phyloP scores from a whole-genome alignment of 2,888 invertebrate genomes.

The Thecophora atra region DNA sequence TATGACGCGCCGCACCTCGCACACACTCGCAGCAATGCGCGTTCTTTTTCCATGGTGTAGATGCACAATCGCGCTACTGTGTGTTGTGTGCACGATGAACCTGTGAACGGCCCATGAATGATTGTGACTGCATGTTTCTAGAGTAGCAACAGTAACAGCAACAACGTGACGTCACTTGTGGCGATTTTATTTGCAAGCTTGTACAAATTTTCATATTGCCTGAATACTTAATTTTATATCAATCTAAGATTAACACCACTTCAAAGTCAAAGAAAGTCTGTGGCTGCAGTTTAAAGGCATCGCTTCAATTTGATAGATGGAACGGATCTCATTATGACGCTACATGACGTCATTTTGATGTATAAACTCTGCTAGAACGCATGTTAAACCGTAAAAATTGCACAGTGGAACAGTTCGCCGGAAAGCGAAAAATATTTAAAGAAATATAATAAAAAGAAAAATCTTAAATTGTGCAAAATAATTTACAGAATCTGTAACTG shows the following conservation, averaged over 20 bases:
- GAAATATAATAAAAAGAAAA: too few species aligned
- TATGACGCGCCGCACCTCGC: slow-evolving; percentile 46
- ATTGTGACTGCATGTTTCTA: not conserved
- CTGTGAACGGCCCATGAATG: slow-evolving; percentile 9
- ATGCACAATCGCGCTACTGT: slow-evolving; percentile 23
- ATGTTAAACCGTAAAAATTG: not conserved
- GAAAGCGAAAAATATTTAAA: too few species aligned
- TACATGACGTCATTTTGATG: slow-evolving; percentile 32
- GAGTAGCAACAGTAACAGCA: too few species aligned
- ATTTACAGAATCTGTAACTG: too few species aligned
- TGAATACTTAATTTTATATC: too few species aligned
- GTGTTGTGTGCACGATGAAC: slow-evolving; percentile 13
- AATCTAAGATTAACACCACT: not conserved
- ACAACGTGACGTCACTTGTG: slow-evolving; percentile 29
- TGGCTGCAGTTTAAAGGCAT: not conserved
- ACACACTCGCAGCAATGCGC: slow-evolving; percentile 28
- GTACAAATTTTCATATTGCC: too few species aligned
- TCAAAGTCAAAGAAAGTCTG: not conserved
- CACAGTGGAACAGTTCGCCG: slow-evolving; percentile 40
- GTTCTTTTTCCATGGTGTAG: slow-evolving; percentile 22
- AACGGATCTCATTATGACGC: not conserved
- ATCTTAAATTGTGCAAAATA: too few species aligned
- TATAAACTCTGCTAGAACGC: not conserved
- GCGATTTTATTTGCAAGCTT: not conserved
- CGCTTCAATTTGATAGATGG: not conserved